These are phyloP conservation scores for Nephrotoma appendiculata DNA, from an alignment of 2,888 invertebrate species.

Conservation along the genomic window DNA sequence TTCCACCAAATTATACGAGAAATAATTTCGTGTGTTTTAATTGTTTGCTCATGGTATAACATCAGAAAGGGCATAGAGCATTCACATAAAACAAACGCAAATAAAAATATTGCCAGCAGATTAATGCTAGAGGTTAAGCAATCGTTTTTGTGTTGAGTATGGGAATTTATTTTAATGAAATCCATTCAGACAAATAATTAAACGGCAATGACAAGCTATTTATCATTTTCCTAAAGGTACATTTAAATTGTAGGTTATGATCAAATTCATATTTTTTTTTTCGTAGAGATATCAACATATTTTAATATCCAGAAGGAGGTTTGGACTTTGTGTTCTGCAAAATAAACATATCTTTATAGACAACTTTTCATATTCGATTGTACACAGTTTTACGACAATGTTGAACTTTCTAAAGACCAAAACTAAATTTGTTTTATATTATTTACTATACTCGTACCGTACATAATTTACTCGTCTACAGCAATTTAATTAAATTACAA, in stretches of 20 bases:
- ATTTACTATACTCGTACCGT: not conserved
- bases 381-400: not conserved
- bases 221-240: not conserved
- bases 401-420: not conserved
- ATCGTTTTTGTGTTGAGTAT: not conserved
- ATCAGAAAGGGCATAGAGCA: not conserved
- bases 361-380: not conserved
- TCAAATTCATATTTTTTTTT: not conserved
- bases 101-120: not conserved
- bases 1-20: not conserved
- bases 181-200: not conserved
- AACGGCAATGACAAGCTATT: not conserved
- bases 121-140: not conserved
- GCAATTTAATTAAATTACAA: not conserved
- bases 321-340: no score
- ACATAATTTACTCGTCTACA: not conserved
- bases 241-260: not conserved
- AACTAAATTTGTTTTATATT: not conserved
- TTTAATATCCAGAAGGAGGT: no score
- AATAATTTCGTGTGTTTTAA: not conserved
- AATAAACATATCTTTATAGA: no score
- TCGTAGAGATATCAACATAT: not conserved
- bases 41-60: not conserved
- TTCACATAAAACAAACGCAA: not conserved
- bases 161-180: not conserved